Evolutionary conservation across 1,140 invertebrate genomes (phyloP).

Genomic region (Manduca sexta): DNA sequence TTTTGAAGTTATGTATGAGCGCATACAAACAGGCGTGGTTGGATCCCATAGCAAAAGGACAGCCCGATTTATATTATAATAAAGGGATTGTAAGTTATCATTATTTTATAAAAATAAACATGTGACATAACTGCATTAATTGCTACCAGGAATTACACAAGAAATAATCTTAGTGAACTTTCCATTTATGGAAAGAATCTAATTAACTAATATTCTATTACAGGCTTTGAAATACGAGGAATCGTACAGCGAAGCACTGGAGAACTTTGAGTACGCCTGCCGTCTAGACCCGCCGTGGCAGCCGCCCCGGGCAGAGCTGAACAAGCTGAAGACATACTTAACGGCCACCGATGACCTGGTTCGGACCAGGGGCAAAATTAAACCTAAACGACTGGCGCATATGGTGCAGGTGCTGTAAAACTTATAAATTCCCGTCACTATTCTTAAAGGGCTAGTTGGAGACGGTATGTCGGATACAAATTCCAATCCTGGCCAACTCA

Average conservation of each 20-base stretch:
- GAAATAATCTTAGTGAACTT: no score
- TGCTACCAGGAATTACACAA: background rate
- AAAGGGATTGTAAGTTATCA: slow-evolving; percentile 82
- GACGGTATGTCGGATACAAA: no score
- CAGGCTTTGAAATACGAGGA: slow-evolving; percentile 89
- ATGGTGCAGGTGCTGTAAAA: slow-evolving; percentile 75
- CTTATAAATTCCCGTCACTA: no score
- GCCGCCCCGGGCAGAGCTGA: slow-evolving; percentile 76
- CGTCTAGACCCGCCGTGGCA: slow-evolving; percentile 85
- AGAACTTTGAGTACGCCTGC: slow-evolving; percentile 79
- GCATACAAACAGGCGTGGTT: slow-evolving; percentile 88
- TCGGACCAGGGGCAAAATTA: slow-evolving; percentile 82
- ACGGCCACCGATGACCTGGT: slow-evolving; percentile 78
- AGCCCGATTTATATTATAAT: slow-evolving; percentile 90
- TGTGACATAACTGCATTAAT: background rate
- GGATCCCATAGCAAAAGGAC: slow-evolving; percentile 81
- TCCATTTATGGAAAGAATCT: no score
- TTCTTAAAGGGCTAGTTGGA: no score
- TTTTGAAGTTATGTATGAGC: slow-evolving; percentile 83
- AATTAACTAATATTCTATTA: slow-evolving; percentile 22
- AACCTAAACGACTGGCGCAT: slow-evolving; percentile 79
- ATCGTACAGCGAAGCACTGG: slow-evolving; percentile 80
- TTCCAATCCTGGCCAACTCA: no score
- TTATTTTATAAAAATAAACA: no score
- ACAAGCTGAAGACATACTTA: slow-evolving; percentile 80